Evolutionary conservation across 2,888 invertebrate genomes (phyloP).

Genomic region (Troglohyphantes excavatus): DNA sequence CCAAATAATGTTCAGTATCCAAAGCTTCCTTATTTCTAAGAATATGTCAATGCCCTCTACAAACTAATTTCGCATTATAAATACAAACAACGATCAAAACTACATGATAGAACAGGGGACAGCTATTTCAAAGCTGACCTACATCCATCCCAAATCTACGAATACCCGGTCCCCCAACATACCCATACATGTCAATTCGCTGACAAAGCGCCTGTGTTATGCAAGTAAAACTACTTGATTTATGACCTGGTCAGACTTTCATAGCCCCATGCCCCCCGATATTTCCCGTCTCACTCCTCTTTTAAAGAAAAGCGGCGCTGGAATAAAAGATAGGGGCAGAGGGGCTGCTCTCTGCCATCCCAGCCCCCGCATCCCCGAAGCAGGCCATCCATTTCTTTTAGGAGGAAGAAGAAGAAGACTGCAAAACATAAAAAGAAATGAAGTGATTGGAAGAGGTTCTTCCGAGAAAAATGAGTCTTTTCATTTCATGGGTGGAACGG

Average conservation of each 20-base stretch:
- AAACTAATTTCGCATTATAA: no score
- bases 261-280: constrained; percentile 35
- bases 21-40: no score
- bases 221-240: constrained; percentile 52
- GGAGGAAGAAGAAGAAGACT: neutral
- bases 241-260: constrained; percentile 44
- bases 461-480: constrained; percentile 32
- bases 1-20: no score
- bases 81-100: no score
- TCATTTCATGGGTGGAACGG: constrained; percentile 38
- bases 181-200: constrained; percentile 39
- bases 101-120: no score
- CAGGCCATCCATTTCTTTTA: neutral
- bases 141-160: neutral
- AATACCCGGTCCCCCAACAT: neutral
- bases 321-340: constrained; percentile 42
- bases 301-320: constrained; percentile 23
- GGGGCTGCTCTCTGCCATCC: constrained; percentile 7
- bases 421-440: constrained; percentile 11
- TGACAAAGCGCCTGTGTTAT: constrained; percentile 48
- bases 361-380: neutral
- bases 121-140: neutral
- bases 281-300: constrained; percentile 17
- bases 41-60: no score
- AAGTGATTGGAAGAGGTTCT: constrained; percentile 45